Base-by-base conservation (phyloP, 2,888 invertebrate genomes). In the Lordiphosa fenestrarum region DNA sequence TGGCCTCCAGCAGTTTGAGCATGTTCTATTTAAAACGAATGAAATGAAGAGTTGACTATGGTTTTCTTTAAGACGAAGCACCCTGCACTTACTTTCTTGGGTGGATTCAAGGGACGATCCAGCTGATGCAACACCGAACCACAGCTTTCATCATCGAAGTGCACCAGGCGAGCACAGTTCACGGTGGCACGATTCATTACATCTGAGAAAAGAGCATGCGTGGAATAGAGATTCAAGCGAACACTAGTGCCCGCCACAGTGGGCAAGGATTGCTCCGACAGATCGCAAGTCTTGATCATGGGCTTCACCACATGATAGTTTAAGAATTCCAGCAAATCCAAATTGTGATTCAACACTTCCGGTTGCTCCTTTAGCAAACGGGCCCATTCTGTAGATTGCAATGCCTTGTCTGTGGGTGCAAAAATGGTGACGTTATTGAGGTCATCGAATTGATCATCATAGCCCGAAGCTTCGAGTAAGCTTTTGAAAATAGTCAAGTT, bases 101-200 rank as follows among this genome's bases (percentile, higher is more conserved):
- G 88, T 38, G 88, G 85, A 1, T 90, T 73, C 30, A 93, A 85
- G 15, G 93, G 89, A 71, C 91, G 91, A 76, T 93, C 92, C 1
- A 94, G 90, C 80, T 93, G 91, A 78, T 94, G 93, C 15, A 94
- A 88, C 6, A 93, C 91, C 0, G 93, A 93, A 54, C 93, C 93
- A 73, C 94, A 94, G 33, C 93, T 92, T 78, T 92, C 91, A 62
- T 92, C 91, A 70, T 93, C 93, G 54, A 91, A 91, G 66, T 91
- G 91, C 1, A 91, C 89, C 9, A 94, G 84, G 6, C 92, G 90
- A 1, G 93, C 93, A 85, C 94, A 94, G 84, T 94, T 94, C 0
- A 93, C 92, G 0, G 94, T 93, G 1, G 92, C 91, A 48, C 92
- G 90, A 67, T 92, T 91, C 82, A 91, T 91, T 1, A 91, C 89